Conservation (phyloP, 2,113 vertebrate genomes). For the Xiphophorus maculatus region DNA sequence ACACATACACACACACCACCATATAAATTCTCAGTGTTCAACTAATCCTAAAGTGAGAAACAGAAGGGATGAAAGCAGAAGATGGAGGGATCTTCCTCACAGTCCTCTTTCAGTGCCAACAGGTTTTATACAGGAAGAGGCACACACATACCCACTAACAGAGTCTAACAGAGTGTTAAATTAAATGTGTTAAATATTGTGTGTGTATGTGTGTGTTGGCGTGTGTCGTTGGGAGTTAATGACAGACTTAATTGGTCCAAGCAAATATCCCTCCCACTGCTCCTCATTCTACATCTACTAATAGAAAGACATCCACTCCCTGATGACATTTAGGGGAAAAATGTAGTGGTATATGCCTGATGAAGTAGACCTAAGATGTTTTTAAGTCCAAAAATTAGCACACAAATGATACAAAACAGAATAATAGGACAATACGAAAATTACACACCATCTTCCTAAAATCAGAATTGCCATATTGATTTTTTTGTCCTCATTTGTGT, state of each 20-base stretch:
- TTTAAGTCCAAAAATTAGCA: background rate
- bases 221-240: constrained; percentile 52
- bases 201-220: too few species aligned
- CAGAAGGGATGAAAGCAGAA: constrained; percentile 11
- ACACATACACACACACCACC: constrained; percentile 7
- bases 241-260: constrained; percentile 64
- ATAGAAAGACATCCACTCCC: constrained; percentile 64
- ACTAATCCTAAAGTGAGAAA: constrained; percentile 29
- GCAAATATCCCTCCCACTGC: constrained; percentile 60
- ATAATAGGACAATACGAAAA: background rate
- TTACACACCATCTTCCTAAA: background rate
- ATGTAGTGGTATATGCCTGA: constrained; percentile 25
- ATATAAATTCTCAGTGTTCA: constrained; percentile 23
- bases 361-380: constrained; percentile 9
- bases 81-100: constrained; percentile 27
- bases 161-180: constrained; percentile 49
- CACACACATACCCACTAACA: constrained; percentile 14
- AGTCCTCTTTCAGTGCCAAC: constrained; percentile 41
- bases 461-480: too few species aligned
- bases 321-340: constrained; percentile 33
- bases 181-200: constrained; percentile 44
- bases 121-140: constrained; percentile 48
- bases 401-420: background rate
- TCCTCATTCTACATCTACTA: constrained; percentile 62
- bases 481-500: background rate